Evolutionary conservation across 2,797 vertebrate species (phyloP).

Genomic region (Glossophaga mutica): DNA sequence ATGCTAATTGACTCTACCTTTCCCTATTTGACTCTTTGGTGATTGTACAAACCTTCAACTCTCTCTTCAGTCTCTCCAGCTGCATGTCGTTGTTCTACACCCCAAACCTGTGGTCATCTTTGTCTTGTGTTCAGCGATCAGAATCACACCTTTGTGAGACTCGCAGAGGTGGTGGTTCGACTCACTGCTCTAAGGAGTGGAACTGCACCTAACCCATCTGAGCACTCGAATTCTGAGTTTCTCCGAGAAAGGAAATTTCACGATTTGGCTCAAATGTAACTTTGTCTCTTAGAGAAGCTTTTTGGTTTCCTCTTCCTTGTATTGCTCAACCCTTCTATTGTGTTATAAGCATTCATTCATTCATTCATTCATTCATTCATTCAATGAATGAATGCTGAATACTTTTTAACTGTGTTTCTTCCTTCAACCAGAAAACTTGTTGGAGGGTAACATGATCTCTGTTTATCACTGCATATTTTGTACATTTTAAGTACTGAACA

Average conservation of each 20-base stretch:
- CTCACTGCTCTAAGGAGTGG: not conserved
- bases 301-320: not conserved
- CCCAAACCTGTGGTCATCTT: not conserved
- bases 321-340: not conserved
- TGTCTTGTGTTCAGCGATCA: not conserved
- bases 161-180: not conserved
- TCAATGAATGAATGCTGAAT: not conserved
- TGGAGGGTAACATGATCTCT: not conserved
- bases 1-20: not conserved
- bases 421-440: not conserved
- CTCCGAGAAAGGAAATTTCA: not conserved
- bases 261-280: not conserved
- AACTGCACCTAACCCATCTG: not conserved
- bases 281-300: not conserved
- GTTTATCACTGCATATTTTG: not conserved
- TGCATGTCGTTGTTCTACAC: not conserved
- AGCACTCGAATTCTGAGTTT: not conserved
- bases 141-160: not conserved
- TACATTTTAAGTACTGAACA: not conserved
- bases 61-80: not conserved
- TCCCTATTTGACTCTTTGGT: not conserved
- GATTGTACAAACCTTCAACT: not conserved
- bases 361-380: not conserved
- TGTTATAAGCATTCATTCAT: not conserved
- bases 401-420: not conserved